Evolutionary conservation across 1,140 invertebrate species (phyloP), one percentile per base, ranked within the genome.

Genomic region (Lepidurus packardi): DNA sequence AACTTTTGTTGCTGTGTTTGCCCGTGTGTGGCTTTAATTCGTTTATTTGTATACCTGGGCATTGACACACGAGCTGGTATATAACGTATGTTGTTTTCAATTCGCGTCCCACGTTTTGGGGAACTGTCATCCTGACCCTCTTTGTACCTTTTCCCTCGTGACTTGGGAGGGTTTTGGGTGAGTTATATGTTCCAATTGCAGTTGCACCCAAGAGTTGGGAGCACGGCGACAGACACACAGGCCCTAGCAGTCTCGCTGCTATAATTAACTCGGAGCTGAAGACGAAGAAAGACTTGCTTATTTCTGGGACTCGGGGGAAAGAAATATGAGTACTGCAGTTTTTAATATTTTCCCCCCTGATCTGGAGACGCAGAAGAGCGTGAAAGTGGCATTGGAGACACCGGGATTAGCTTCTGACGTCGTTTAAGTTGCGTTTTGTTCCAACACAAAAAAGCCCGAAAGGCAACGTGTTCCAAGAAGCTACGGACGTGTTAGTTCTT

Each of bases 221-320:
- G 53, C 16, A 65, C 53, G 53, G 53, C 53, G 21, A 65, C 53
- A 9, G 53, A 65, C 53, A 65, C 53, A 16, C 21, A 65, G n/a
- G 53, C 53, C 53, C 13, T 21, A 65, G 53, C 21, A n/a, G 53
- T 21, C 21, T n/a, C 53, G 53, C 13, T 65, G 53, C 53, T 65
- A 65, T 65, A 65, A 65, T 65, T 65, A 65, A 65, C 53, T 65
- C 53, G 53, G 53, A 65, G 53, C 53, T 65, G 53, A 65, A 65
- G 53, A 65, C 53, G 53, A 65, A 65, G 53, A 65, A 65, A 65
- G 21, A 65, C 9, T 65, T 1, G 8, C 53, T 21, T n/a, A 21
- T 65, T 21, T 65, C 53, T 13, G 7, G 53, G 53, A 65, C n/a
- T 65, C 34, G 34, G 34, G 34, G 34, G 34, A 16, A 7, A n/a